phyloP scores from a whole-genome alignment of 2,113 vertebrate species.

The Colaptes auratus region DNA sequence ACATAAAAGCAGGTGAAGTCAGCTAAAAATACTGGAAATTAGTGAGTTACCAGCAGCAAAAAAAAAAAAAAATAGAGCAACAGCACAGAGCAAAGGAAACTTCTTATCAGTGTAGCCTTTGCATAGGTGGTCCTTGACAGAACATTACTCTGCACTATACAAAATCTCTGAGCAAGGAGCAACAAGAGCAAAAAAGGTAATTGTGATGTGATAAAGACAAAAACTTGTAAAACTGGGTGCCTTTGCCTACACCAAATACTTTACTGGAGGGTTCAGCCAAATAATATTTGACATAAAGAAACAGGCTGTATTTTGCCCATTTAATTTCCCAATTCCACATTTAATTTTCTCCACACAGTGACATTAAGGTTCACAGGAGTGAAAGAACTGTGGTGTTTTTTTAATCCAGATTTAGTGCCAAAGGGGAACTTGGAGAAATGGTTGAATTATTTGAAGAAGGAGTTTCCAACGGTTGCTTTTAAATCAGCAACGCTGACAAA shows the following conservation, averaged over 20 bases:
- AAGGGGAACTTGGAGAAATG: slow-evolving; percentile 87
- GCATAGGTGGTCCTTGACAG: not conserved
- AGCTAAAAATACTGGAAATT: not conserved
- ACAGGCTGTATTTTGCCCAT: too few relatives aligned
- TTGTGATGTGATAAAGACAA: not conserved
- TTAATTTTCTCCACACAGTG: not conserved
- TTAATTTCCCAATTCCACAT: not conserved
- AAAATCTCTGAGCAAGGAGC: not conserved
- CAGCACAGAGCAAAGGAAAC: not conserved
- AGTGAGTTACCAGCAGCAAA: not conserved
- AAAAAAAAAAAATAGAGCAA: not conserved
- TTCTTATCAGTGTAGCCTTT: not conserved
- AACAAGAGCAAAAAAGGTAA: not conserved
- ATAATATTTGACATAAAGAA: not conserved
- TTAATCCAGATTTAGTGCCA: slow-evolving; percentile 87
- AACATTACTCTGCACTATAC: not conserved
- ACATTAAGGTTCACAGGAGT: not conserved
- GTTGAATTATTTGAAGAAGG: slow-evolving; percentile 84
- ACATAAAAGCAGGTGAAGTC: not conserved
- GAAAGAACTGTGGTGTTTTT: not conserved
- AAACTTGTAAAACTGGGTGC: not conserved
- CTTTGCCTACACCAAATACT: not conserved
- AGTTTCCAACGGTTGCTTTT: slow-evolving; percentile 89
- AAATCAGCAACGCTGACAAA: slow-evolving; percentile 82
- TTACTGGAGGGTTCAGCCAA: not conserved